Evolutionary conservation across 2,888 invertebrate species (phyloP).

Genomic region (Apeira syringaria): DNA sequence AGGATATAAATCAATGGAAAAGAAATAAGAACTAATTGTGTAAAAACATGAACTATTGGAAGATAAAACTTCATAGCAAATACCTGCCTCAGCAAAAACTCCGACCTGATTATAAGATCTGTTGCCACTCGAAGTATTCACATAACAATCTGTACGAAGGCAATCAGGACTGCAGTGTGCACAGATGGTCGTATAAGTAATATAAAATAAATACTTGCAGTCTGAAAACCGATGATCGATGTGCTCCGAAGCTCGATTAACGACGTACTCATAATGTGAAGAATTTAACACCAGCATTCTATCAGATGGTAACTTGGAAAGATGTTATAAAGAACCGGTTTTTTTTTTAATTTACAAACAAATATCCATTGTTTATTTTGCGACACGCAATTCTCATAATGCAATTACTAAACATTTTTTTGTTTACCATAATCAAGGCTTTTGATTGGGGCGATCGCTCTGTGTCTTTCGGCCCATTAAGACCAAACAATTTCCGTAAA

Average conservation of each 20-base stretch:
- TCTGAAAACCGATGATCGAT: conserved; percentile 7
- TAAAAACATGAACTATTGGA: background rate
- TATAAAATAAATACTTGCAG: background rate
- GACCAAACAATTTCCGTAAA: too few species aligned
- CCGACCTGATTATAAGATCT: background rate
- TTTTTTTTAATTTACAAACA: too few species aligned
- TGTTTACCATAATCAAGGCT: too few species aligned
- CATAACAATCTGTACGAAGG: conserved; percentile 18
- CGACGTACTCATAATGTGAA: conserved; percentile 5
- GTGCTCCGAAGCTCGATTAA: conserved; percentile 1
- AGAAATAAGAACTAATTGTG: background rate
- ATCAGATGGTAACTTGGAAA: too few species aligned
- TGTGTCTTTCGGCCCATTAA: too few species aligned
- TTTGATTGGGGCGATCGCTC: too few species aligned
- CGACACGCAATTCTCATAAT: too few species aligned
- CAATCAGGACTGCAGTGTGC: conserved; percentile 1
- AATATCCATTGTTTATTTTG: too few species aligned
- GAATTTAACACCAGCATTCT: too few species aligned
- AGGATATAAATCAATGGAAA: background rate
- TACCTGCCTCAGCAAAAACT: background rate
- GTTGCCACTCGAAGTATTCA: conserved; percentile 7
- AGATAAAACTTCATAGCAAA: background rate
- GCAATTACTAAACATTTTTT: too few species aligned
- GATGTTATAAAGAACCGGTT: too few species aligned
- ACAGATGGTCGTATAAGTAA: conserved; percentile 5